Base-by-base conservation (phyloP, 1,140 invertebrate genomes). In the Trichoplusia ni region DNA sequence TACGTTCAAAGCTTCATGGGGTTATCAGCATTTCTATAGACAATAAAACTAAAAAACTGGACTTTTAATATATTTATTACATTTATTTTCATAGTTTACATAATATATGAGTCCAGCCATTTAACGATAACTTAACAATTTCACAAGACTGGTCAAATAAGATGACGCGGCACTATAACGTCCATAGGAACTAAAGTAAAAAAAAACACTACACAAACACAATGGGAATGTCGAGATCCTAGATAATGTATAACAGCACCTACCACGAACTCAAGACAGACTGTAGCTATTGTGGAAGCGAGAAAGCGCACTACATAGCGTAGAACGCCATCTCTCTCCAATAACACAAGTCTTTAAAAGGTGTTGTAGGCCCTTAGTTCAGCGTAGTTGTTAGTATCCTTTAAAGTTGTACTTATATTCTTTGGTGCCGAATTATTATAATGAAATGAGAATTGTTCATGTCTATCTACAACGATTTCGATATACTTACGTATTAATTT, bases 171-270 rank as follows among this genome's bases (percentile, higher is more conserved):
- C 61, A 65, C 62, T 67, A 76, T 21, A 58, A 53, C 44, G 21
- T 58, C 11, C 42, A 58, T 77, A 85, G 82, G 81, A 86, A 86
- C 84, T 79, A 81, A 75, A 73, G 65, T 64, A 71, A 77, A 72
- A 71, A 77, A 72, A 78, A 51, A 58, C 63, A 77, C 67, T 70
- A 75, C 73, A 75, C 73, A 75, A 65, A 69, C 58, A 58, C 66
- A 71, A 67, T 71, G 75, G 84, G 82, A 86, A 85, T 84, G 82
- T 86, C 78, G 81, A 87, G 78, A 84, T 82, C 82, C 73, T 42
- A 31, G 38, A 58, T 44, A 58, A 42, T 29, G 37, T 37, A 40
- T 40, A 47, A 58, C 54, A 58, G 44, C 54, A n/a, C n/a, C n/a
- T n/a, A n/a, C n/a, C n/a, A n/a, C n/a, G n/a, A n/a, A n/a, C n/a